Evolutionary conservation across 2,888 invertebrate species (phyloP).

Genomic region (Eremobia ochroleuca): DNA sequence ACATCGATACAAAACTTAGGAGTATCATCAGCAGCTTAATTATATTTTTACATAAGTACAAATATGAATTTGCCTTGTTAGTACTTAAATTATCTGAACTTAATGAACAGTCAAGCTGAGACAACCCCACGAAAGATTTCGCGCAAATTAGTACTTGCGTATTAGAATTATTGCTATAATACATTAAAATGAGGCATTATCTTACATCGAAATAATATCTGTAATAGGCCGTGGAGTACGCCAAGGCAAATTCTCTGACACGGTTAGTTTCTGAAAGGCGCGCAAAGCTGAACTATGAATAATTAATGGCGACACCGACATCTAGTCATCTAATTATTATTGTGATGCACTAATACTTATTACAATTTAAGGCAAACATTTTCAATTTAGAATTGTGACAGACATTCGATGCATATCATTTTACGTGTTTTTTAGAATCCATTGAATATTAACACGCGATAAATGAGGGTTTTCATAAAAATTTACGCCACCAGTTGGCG

Average conservation of each 20-base stretch:
- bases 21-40: constrained; percentile 44
- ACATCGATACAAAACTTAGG: constrained; percentile 48
- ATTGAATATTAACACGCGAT: background rate
- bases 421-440: constrained; percentile 1
- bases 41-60: constrained; percentile 70
- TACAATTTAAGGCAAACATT: constrained; percentile 47
- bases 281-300: constrained; percentile 18
- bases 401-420: constrained; percentile 23
- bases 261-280: constrained; percentile 46
- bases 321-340: constrained; percentile 9
- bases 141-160: constrained; percentile 36
- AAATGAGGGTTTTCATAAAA: too few species aligned
- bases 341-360: constrained; percentile 23
- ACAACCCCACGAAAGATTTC: constrained; percentile 17
- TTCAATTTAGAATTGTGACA: constrained; percentile 31
- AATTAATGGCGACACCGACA: background rate
- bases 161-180: constrained; percentile 59
- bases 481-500: too few species aligned
- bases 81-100: constrained; percentile 31
- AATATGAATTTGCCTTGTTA: constrained; percentile 64
- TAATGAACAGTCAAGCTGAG: constrained; percentile 16
- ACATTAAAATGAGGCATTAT: constrained; percentile 50
- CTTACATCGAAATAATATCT: constrained; percentile 55
- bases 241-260: constrained; percentile 65
- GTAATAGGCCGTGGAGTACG: constrained; percentile 48